A percentile compares a stretch with the other conserved stretches of the same genome.
phyloP scores from a whole-genome alignment of 2,888 invertebrate species.

The Pseudococcus viburni region DNA sequence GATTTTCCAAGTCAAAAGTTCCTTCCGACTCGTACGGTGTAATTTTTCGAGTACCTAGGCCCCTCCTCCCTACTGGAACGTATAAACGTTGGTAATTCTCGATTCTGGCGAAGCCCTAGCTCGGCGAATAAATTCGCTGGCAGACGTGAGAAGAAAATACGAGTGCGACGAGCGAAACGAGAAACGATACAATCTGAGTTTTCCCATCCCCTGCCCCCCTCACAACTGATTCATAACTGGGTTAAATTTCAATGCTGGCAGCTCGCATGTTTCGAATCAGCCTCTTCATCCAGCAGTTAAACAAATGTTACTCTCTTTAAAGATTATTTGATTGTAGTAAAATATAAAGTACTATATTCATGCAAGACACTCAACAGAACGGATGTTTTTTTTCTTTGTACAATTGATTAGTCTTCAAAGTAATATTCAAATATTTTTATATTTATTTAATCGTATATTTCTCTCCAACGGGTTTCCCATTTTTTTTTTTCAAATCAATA shows the following conservation, averaged over 20 bases:
- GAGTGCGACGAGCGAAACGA: not conserved
- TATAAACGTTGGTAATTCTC: not conserved
- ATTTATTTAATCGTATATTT: no score
- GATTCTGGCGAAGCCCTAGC: not conserved
- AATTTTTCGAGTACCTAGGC: not conserved
- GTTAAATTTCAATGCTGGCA: not conserved
- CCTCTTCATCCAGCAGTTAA: not conserved
- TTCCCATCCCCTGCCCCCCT: not conserved
- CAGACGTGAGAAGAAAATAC: slow-evolving; percentile 10
- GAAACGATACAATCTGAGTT: not conserved
- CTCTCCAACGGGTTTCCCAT: no score
- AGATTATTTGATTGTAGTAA: no score
- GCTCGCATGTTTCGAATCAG: not conserved
- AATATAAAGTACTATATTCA: no score
- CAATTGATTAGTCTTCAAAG: no score
- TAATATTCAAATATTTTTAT: no score
- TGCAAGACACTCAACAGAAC: no score
- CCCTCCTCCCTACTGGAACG: not conserved
- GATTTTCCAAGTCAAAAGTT: slow-evolving; percentile 17
- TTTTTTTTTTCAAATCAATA: no score
- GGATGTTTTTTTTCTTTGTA: no score
- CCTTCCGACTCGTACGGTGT: not conserved
- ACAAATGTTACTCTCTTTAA: slow-evolving; percentile 3
- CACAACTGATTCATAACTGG: not conserved
- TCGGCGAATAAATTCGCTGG: not conserved